A percentile compares a stretch with the other conserved stretches of the same genome.
Conservation (phyloP, 2,888 invertebrate species). For the Chrysotoxum bicinctum region DNA sequence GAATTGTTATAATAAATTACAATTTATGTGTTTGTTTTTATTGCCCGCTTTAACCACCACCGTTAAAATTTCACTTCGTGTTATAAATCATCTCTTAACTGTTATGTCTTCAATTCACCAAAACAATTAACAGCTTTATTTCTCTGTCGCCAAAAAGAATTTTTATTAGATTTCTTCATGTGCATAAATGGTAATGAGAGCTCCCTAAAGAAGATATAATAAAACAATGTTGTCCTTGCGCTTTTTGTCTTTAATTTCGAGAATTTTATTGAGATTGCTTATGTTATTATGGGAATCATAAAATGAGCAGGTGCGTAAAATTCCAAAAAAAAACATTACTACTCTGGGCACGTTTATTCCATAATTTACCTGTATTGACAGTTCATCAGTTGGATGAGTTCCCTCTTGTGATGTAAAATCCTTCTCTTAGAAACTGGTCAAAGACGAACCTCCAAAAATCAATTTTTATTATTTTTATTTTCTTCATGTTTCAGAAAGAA, state of each 20-base stretch:
- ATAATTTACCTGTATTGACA: conserved; percentile 68
- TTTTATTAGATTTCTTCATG: background rate
- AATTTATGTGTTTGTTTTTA: conserved; percentile 11
- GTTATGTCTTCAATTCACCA: conserved; percentile 59
- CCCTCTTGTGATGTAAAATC: conserved; percentile 21
- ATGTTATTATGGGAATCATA: conserved; percentile 65
- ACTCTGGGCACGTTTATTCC: conserved; percentile 58
- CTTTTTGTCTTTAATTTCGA: background rate
- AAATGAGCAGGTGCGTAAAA: conserved; percentile 63
- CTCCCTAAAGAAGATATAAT: conserved; percentile 41
- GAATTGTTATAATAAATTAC: background rate
- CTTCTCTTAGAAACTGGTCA: conserved; percentile 41
- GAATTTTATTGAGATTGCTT: conserved; percentile 58
- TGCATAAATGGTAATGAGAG: background rate
- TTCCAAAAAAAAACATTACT: conserved; percentile 20
- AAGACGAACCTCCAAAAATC: conserved; percentile 64
- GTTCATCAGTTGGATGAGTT: conserved; percentile 57
- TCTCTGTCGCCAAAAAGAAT: conserved; percentile 30
- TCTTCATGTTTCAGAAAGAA: background rate
- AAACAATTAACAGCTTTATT: conserved; percentile 69
- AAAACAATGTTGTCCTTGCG: conserved; percentile 32
- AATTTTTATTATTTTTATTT: conserved; percentile 59
- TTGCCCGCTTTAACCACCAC: background rate
- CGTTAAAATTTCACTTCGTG: background rate
- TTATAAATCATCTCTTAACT: background rate